Evolutionary conservation across 1,140 invertebrate genomes (phyloP).

Genomic region (Oncopeltus fasciatus): DNA sequence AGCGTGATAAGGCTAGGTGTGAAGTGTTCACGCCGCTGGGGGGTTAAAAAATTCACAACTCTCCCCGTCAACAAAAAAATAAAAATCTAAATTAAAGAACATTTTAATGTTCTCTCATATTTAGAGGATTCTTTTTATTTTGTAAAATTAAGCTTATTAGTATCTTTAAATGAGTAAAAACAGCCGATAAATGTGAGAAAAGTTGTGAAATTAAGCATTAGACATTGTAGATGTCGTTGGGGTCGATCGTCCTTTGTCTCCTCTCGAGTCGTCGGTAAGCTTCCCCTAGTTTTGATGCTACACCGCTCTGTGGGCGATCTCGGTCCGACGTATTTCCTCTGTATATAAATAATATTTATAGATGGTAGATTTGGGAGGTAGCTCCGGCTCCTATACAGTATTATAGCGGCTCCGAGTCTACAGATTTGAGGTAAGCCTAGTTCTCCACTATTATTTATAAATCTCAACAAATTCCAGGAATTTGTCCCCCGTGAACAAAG

Average conservation of each 20-base stretch:
- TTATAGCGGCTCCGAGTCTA: background rate
- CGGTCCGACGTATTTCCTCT: conserved; percentile 6
- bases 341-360: background rate
- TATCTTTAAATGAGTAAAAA: too few relatives aligned
- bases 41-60: too few relatives aligned
- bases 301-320: conserved; percentile 10
- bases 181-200: background rate
- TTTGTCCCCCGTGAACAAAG: conserved; percentile 14
- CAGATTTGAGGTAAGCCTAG: background rate
- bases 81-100: too few relatives aligned
- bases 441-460: background rate
- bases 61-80: too few relatives aligned
- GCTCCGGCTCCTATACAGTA: background rate
- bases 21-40: too few relatives aligned
- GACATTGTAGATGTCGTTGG: conserved; percentile 15
- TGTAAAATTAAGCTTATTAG: too few relatives aligned
- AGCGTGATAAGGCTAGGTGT: too few relatives aligned
- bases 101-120: too few relatives aligned
- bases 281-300: conserved; percentile 19
- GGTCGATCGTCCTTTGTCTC: conserved; percentile 13
- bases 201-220: background rate
- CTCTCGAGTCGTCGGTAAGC: conserved; percentile 9
- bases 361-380: background rate
- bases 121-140: too few relatives aligned
- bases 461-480: conserved; percentile 17